Conservation (phyloP, 2,797 vertebrate genomes). For the Trichosurus vulpecula region DNA sequence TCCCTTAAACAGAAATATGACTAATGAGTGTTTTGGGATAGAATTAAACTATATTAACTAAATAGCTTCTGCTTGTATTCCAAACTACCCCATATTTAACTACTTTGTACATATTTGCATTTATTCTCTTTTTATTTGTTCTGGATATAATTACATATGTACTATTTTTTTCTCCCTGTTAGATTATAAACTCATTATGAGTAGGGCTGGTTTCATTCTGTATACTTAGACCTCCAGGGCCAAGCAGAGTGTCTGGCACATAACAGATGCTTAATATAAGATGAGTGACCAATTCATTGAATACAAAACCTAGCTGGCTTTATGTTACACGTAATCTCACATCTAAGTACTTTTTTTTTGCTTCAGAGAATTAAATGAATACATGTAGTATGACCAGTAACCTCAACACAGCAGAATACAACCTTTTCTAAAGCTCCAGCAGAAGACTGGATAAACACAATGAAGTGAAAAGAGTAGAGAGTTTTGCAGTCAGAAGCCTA, state of each 20-base stretch:
- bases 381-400: neutral
- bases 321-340: neutral
- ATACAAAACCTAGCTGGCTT: neutral
- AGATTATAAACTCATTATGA: neutral
- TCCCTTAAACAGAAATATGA: constrained; percentile 24
- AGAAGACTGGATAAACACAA: neutral
- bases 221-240: neutral
- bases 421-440: neutral
- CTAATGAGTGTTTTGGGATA: neutral
- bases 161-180: neutral
- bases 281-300: neutral
- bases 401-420: neutral
- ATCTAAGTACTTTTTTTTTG: neutral
- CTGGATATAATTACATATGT: neutral
- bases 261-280: neutral
- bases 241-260: neutral
- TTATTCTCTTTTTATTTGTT: neutral
- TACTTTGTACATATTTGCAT: neutral
- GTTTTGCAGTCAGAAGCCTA: neutral
- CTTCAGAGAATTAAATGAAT: neutral
- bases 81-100: neutral
- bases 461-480: neutral
- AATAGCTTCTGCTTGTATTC: neutral
- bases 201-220: neutral
- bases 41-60: neutral